These are phyloP conservation scores for Limulus polyphemus DNA, from an alignment of 2,888 invertebrate genomes.

Conservation along the genomic window DNA sequence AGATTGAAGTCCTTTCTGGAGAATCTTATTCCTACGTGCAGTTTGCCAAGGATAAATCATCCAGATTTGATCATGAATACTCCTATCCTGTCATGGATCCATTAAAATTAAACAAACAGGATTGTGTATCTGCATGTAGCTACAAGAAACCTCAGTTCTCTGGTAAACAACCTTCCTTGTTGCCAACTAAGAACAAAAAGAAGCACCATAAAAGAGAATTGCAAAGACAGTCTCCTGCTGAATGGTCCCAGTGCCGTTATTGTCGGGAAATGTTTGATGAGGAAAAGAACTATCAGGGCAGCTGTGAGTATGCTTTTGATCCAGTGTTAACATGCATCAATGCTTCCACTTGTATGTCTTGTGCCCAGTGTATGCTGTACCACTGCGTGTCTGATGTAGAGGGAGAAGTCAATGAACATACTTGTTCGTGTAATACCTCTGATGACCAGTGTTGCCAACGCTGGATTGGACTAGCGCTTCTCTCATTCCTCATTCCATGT, in stretches of 20 bases:
- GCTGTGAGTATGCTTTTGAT: constrained; percentile 62
- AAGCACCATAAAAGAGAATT: constrained; percentile 24
- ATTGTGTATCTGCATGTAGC: constrained; percentile 30
- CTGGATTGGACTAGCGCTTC: constrained; percentile 72
- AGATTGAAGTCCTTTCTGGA: constrained; percentile 17
- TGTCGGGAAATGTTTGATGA: constrained; percentile 55
- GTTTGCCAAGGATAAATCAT: constrained; percentile 44
- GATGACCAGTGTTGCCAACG: constrained; percentile 45
- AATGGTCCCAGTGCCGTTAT: constrained; percentile 38
- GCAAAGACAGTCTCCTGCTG: constrained; percentile 14
- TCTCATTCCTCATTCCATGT: constrained; percentile 80
- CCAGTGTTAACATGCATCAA: constrained; percentile 64
- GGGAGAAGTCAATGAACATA: constrained; percentile 69
- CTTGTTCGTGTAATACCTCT: constrained; percentile 60
- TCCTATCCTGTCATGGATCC: constrained; percentile 58
- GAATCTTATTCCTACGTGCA: constrained; percentile 62
- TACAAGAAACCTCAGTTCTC: constrained; percentile 32
- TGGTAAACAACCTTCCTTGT: constrained; percentile 39
- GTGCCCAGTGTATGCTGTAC: constrained; percentile 79
- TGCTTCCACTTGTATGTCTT: constrained; percentile 65
- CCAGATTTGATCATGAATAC: constrained; percentile 59
- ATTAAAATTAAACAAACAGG: constrained; percentile 25
- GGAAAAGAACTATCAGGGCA: constrained; percentile 69
- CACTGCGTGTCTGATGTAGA: constrained; percentile 86
- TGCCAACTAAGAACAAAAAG: constrained; percentile 31